A percentile compares a stretch with the other conserved stretches of the same genome.
phyloP scores from a whole-genome alignment of 1,140 invertebrate species.

The Heliconius nattereri region DNA sequence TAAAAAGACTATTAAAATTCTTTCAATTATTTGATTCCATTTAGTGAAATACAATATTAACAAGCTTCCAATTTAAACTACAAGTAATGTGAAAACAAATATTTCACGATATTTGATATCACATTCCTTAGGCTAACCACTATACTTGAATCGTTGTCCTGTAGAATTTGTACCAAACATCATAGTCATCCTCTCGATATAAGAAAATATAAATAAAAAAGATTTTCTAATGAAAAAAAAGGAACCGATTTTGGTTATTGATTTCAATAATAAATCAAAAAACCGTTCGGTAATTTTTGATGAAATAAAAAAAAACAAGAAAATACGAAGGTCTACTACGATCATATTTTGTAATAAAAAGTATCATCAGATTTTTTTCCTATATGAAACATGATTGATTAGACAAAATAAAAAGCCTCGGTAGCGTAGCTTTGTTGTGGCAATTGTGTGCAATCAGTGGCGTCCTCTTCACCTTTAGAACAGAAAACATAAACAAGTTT shows the following conservation, averaged over 20 bases:
- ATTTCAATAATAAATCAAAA: constrained; percentile 12
- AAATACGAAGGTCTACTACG: neutral
- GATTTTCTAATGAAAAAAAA: neutral
- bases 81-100: neutral
- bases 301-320: constrained; percentile 5
- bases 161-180: constrained; percentile 19
- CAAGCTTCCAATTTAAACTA: neutral
- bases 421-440: constrained; percentile 30
- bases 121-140: constrained; percentile 27
- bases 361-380: neutral
- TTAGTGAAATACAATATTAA: neutral
- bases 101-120: neutral
- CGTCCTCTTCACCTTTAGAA: constrained; percentile 45
- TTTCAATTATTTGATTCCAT: no score
- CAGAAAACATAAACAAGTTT: constrained; percentile 49
- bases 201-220: constrained; percentile 20
- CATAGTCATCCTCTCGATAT: constrained; percentile 29
- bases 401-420: constrained; percentile 32
- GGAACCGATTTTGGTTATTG: neutral
- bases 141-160: constrained; percentile 38
- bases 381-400: constrained; percentile 9
- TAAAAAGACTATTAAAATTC: no score
- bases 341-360: neutral
- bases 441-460: constrained; percentile 22
- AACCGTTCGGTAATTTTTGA: constrained; percentile 13